Conservation (phyloP, 2,888 invertebrate species). For the Lochmaea crataegi region DNA sequence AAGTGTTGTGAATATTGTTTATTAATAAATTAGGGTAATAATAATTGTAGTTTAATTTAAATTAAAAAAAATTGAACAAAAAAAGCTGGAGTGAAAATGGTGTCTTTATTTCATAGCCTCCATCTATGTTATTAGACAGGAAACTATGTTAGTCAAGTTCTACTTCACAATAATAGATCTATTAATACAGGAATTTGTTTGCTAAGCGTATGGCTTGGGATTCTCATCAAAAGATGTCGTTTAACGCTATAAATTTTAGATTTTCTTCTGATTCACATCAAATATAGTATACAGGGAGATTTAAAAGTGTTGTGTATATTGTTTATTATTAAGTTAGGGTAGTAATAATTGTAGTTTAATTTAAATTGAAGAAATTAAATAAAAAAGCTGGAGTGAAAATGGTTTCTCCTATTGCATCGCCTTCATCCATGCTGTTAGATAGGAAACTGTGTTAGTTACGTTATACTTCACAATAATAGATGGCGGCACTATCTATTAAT, state of each 20-base stretch:
- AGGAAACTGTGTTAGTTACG: too few relatives aligned
- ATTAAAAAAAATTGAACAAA: neutral
- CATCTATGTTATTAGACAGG: neutral
- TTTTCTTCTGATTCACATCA: neutral
- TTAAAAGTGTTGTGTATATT: too few relatives aligned
- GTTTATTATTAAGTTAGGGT: slow-evolving; percentile 6
- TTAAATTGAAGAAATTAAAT: neutral
- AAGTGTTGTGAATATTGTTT: slow-evolving; percentile 3
- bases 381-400: neutral
- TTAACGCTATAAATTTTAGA: neutral
- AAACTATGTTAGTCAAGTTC: too few relatives aligned
- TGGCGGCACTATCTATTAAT: too few relatives aligned
- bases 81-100: neutral
- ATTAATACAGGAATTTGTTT: too few relatives aligned
- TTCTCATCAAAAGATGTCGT: neutral
- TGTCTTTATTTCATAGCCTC: neutral
- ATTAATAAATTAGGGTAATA: slow-evolving; percentile 2
- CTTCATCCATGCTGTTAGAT: neutral
- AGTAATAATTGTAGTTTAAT: neutral
- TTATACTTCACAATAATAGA: too few relatives aligned
- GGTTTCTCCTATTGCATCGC: neutral
- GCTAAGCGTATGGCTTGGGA: too few relatives aligned
- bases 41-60: neutral
- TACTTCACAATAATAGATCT: too few relatives aligned
- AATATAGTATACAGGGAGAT: too few relatives aligned